phyloP scores from a whole-genome alignment of 2,888 invertebrate genomes.

The Aleiodes testaceus region DNA sequence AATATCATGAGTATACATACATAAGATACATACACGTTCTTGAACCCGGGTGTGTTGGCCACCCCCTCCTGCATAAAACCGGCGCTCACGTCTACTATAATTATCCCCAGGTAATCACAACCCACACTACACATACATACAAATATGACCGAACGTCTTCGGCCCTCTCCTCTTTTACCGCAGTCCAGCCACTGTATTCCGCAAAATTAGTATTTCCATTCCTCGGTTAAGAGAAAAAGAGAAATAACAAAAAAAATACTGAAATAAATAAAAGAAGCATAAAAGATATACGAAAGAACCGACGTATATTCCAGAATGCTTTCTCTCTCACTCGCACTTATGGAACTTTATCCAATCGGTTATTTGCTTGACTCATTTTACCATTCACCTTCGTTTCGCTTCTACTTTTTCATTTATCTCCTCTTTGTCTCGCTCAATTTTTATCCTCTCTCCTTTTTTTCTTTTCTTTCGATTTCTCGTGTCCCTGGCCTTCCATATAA shows the following conservation, averaged over 20 bases:
- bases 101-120: constrained; percentile 72
- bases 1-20: not conserved
- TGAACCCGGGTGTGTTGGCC: constrained; percentile 1
- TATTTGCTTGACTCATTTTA: constrained; percentile 5
- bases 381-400: constrained; percentile 28
- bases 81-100: constrained; percentile 69
- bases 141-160: constrained; percentile 46
- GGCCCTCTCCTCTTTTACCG: constrained; percentile 61
- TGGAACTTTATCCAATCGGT: not conserved
- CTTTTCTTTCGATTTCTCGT: constrained; percentile 29
- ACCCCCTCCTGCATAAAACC: constrained; percentile 48
- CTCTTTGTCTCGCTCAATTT: constrained; percentile 11
- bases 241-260: constrained; percentile 57
- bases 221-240: constrained; percentile 60
- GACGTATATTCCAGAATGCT: constrained; percentile 8
- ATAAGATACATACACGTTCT: constrained; percentile 13
- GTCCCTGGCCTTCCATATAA: constrained; percentile 23
- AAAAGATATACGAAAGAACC: constrained; percentile 28
- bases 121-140: constrained; percentile 62
- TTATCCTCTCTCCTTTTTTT: constrained; percentile 32
- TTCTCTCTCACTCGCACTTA: constrained; percentile 6
- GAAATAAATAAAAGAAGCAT: constrained; percentile 34
- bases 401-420: not conserved
- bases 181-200: constrained; percentile 73
- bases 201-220: constrained; percentile 73